Percentiles rank a stretch among this genome's conserved stretches.
Evolutionary conservation across 2,888 invertebrate genomes (phyloP).

Genomic region (Escarpia spicata): DNA sequence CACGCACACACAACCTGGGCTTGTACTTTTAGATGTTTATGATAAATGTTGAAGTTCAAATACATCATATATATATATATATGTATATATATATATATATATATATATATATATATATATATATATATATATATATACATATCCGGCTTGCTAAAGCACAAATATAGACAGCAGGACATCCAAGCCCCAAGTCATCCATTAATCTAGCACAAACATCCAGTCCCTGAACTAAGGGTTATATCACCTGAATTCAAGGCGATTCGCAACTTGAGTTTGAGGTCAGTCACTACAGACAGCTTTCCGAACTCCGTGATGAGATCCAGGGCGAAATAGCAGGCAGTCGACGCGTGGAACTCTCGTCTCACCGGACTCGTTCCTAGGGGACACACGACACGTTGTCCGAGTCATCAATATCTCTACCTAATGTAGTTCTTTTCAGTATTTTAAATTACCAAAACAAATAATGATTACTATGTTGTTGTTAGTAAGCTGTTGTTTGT

Average conservation of each 20-base stretch:
- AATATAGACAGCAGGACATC: neutral
- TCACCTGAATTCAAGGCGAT: neutral
- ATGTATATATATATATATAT: too few species aligned
- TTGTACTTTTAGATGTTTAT: too few species aligned
- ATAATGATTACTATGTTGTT: too few species aligned
- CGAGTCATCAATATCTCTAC: neutral
- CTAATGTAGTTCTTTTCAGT: neutral
- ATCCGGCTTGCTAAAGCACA: too few species aligned
- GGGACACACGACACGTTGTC: neutral
- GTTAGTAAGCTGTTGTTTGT: too few species aligned
- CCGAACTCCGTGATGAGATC: neutral
- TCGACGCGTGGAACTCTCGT: neutral
- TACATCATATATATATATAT: too few species aligned
- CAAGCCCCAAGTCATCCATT: neutral
- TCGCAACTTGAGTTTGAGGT: neutral
- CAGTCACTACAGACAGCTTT: neutral
- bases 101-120: too few species aligned
- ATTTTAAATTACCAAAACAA: neutral
- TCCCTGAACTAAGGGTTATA: neutral
- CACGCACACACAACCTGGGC: neutral
- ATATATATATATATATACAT: too few species aligned
- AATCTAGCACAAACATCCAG: neutral
- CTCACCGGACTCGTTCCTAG: neutral
- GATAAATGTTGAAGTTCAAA: too few species aligned
- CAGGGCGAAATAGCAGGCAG: neutral